Evolutionary conservation across 2,113 vertebrate genomes (phyloP).

Genomic region (Mionectes macconnelli): DNA sequence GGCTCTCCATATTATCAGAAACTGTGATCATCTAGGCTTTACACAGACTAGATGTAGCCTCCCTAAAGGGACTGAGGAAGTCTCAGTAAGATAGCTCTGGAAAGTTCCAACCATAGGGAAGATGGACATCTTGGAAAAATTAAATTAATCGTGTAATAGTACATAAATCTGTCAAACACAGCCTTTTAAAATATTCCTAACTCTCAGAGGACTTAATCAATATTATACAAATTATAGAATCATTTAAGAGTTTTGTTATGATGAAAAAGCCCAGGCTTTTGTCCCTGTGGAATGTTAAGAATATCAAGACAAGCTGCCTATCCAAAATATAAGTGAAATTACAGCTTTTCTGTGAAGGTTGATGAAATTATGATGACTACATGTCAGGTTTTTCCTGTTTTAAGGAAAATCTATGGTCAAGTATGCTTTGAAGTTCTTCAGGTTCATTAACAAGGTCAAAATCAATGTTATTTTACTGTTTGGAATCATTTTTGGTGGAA

Average conservation of each 20-base stretch:
- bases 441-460: constrained; percentile 87
- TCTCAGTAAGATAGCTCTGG: background rate
- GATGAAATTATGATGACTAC: constrained; percentile 20
- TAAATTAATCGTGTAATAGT: constrained; percentile 53
- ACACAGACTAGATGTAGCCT: background rate
- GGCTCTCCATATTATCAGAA: background rate
- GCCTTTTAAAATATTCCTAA: constrained; percentile 58
- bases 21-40: background rate
- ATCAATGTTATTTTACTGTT: constrained; percentile 89
- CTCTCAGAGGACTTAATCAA: constrained; percentile 57
- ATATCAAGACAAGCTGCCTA: constrained; percentile 59
- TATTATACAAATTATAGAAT: constrained; percentile 66
- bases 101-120: constrained; percentile 56
- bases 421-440: constrained; percentile 76
- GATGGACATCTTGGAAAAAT: constrained; percentile 63
- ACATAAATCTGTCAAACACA: constrained; percentile 62
- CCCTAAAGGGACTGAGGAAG: background rate
- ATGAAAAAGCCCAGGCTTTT: constrained; percentile 59
- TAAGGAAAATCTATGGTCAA: constrained; percentile 67
- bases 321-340: constrained; percentile 55
- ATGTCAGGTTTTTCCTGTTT: constrained; percentile 20
- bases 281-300: constrained; percentile 55
- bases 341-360: constrained; percentile 18
- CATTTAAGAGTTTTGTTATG: constrained; percentile 59
- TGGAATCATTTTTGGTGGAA: constrained; percentile 83